A percentile compares a stretch with the other conserved stretches of the same genome.
Conservation (phyloP, 1,140 invertebrate species). For the Probaryconus sp. region DNA sequence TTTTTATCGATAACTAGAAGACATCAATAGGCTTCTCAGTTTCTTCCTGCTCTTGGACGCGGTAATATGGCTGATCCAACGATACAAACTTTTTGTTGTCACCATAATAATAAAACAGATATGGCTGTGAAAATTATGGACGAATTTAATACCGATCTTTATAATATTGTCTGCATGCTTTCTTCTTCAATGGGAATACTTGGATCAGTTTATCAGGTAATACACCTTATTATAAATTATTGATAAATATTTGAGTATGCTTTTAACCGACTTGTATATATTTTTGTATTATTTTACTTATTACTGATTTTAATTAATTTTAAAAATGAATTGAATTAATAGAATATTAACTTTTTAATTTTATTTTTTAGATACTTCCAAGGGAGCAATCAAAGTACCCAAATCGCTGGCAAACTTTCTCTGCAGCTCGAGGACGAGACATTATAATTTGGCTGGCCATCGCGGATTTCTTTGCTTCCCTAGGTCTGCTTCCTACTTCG, state of each 20-base stretch:
- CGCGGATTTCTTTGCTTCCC: constrained; percentile 86
- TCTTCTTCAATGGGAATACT: constrained; percentile 85
- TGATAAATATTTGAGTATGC: too few species aligned
- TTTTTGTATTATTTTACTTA: too few species aligned
- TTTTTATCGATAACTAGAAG: constrained; percentile 48
- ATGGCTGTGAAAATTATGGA: constrained; percentile 82
- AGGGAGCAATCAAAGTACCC: constrained; percentile 70
- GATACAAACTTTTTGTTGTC: constrained; percentile 88
- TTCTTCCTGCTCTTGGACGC: neutral
- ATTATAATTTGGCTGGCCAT: constrained; percentile 88
- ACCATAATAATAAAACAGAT: constrained; percentile 81
- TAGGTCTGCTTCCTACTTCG: constrained; percentile 78
- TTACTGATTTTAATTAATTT: too few species aligned
- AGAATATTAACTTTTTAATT: too few species aligned
- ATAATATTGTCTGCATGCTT: constrained; percentile 85
- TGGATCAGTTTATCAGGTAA: constrained; percentile 88
- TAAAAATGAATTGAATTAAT: too few species aligned
- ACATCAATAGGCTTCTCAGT: constrained; percentile 22
- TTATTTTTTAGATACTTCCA: constrained; percentile 78
- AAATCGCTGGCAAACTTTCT: constrained; percentile 79
- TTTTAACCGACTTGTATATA: too few species aligned
- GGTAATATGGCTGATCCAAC: constrained; percentile 86
- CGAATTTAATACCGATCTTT: constrained; percentile 84
- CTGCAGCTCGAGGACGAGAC: constrained; percentile 81
- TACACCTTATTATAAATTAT: constrained; percentile 59